A percentile compares a stretch with the other conserved stretches of the same genome.
phyloP scores from a whole-genome alignment of 2,888 invertebrate genomes.

The Lamproptera curius region DNA sequence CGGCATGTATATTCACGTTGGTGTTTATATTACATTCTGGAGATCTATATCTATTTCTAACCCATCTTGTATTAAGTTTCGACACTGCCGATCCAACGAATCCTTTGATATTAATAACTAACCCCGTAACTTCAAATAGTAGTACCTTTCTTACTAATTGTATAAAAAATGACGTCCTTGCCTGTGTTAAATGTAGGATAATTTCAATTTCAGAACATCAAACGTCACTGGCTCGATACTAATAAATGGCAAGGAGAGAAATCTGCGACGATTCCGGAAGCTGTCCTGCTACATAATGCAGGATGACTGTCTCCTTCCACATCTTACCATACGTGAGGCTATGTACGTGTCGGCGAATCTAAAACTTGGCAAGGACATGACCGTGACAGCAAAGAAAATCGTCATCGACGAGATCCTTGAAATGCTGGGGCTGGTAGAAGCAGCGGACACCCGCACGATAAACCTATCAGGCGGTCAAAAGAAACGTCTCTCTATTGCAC shows the following conservation, averaged over 20 bases:
- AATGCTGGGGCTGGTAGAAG: constrained; percentile 88
- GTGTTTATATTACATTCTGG: background rate
- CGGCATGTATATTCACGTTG: no score
- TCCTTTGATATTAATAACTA: background rate
- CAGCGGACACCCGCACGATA: constrained; percentile 86
- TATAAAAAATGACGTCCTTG: background rate
- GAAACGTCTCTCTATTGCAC: constrained; percentile 92
- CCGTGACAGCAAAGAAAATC: constrained; percentile 84
- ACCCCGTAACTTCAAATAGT: no score
- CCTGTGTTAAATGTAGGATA: no score
- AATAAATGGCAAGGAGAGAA: constrained; percentile 93
- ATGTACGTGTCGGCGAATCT: constrained; percentile 96
- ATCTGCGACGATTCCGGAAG: constrained; percentile 92
- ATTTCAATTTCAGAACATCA: constrained; percentile 87
- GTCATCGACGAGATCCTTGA: constrained; percentile 92
- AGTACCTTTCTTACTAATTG: background rate
- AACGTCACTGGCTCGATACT: constrained; percentile 90
- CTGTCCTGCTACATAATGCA: constrained; percentile 99
- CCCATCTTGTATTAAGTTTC: background rate
- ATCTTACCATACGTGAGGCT: constrained; percentile 93
- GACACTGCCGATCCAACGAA: no score
- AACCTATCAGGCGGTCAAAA: constrained; percentile 94
- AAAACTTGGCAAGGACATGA: constrained; percentile 90
- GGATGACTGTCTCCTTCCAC: constrained; percentile 92
- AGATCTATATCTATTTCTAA: background rate